Conservation (phyloP, 2,797 vertebrate species). For the Acomys russatus region DNA sequence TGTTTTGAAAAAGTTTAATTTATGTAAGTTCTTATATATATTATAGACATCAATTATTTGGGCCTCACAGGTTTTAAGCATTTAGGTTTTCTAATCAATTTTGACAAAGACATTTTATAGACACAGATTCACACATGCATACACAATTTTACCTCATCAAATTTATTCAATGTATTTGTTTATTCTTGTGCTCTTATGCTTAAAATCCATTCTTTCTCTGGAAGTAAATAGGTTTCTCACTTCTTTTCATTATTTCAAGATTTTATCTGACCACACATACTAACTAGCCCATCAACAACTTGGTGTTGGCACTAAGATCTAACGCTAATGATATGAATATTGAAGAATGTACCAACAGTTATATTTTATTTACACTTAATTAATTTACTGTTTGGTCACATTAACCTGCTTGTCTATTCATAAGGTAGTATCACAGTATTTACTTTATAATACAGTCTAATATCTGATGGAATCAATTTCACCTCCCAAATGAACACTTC, state of each 20-base stretch:
- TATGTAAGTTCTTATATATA: neutral
- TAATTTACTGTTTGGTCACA: conserved; percentile 17
- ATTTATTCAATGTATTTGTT: neutral
- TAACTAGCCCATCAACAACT: neutral
- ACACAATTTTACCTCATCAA: conserved; percentile 15
- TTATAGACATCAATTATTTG: neutral
- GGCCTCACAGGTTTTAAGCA: neutral
- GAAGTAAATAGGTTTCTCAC: neutral
- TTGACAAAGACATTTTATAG: conserved; percentile 30
- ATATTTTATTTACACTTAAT: neutral
- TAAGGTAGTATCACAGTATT: neutral
- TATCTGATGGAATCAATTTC: conserved; percentile 6
- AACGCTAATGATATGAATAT: conserved; percentile 29
- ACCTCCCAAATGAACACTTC: conserved; percentile 20
- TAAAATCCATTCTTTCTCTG: conserved; percentile 10
- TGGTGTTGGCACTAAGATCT: neutral
- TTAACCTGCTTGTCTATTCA: neutral
- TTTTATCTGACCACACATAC: conserved; percentile 38
- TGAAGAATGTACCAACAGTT: conserved; percentile 15
- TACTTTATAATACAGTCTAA: conserved; percentile 51
- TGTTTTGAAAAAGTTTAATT: conserved; percentile 6
- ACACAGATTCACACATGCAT: neutral
- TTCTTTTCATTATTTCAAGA: conserved; percentile 40
- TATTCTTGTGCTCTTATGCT: conserved; percentile 19
- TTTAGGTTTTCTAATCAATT: conserved; percentile 12